These are phyloP conservation scores for Gambusia yucatana DNA, from an alignment of 2,797 vertebrate species.

Conservation along the genomic window DNA sequence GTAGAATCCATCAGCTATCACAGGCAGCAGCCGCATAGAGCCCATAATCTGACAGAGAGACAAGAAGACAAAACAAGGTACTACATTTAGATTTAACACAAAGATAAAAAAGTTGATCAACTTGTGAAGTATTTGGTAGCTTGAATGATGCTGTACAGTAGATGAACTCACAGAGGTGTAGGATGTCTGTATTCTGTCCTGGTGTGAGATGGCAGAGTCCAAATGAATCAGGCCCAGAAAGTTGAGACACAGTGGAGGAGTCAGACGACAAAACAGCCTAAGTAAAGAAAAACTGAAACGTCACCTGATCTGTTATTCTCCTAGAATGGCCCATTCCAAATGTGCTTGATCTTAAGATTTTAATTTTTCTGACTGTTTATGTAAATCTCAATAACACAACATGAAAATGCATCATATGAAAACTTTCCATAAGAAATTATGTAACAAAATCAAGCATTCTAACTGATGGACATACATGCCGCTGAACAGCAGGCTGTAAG, in stretches of 20 bases:
- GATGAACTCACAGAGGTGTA: slow-evolving; percentile 90
- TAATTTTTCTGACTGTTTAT: background rate
- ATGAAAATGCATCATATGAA: background rate
- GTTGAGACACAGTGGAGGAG: slow-evolving; percentile 94
- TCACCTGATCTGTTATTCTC: background rate
- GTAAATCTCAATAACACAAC: background rate
- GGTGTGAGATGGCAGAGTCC: slow-evolving; percentile 92
- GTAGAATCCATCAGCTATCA: slow-evolving; percentile 95
- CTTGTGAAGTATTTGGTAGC: background rate
- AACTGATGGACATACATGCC: slow-evolving; percentile 87
- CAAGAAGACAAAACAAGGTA: background rate
- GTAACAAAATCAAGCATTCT: background rate
- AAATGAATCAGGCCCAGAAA: slow-evolving; percentile 98
- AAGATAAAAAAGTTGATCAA: background rate
- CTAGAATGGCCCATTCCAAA: background rate
- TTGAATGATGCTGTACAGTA: background rate
- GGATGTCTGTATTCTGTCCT: slow-evolving; percentile 88
- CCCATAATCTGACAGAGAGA: slow-evolving; percentile 90
- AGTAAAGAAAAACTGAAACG: slow-evolving; percentile 2
- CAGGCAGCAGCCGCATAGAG: slow-evolving; percentile 91
- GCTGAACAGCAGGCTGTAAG: slow-evolving; percentile 96
- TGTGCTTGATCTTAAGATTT: background rate
- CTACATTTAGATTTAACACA: background rate
- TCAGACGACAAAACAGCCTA: slow-evolving; percentile 95
- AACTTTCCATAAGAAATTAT: background rate